A percentile compares a stretch with the other conserved stretches of the same genome.
Conservation (phyloP, 64 coral and sea anemone species). For the Montipora sp. region DNA sequence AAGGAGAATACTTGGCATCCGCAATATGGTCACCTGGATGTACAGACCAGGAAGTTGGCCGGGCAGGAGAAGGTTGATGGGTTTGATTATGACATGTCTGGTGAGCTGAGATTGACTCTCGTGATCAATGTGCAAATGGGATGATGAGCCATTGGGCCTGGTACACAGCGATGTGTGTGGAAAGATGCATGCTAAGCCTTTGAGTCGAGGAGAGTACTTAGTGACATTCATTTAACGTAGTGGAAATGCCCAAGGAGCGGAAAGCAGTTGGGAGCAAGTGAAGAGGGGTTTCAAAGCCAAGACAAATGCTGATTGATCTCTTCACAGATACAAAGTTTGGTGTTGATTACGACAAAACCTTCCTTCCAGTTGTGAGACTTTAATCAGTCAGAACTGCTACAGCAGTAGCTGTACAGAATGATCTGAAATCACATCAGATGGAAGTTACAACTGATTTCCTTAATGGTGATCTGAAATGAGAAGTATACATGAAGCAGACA, state of each 20-base stretch:
- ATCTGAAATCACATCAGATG: too few species aligned
- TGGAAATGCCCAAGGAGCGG: constrained; percentile 24
- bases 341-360: too few species aligned
- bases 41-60: constrained; percentile 52
- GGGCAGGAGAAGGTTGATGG: constrained; percentile 30
- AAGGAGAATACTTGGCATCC: constrained; percentile 51
- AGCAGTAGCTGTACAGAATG: too few species aligned
- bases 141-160: constrained; percentile 49
- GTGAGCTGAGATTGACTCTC: constrained; percentile 2
- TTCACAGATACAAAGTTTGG: too few species aligned
- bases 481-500: too few species aligned
- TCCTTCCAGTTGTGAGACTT: too few species aligned
- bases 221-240: constrained; percentile 19
- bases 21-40: constrained; percentile 65
- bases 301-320: not conserved
- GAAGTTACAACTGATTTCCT: too few species aligned
- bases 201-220: constrained; percentile 51
- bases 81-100: constrained; percentile 13
- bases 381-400: too few species aligned
- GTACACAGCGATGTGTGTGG: constrained; percentile 63
- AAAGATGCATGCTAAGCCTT: constrained; percentile 32
- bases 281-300: constrained; percentile 32
- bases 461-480: too few species aligned
- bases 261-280: constrained; percentile 58
- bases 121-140: constrained; percentile 47